Conservation (phyloP, 2,113 vertebrate genomes). For the Coracopsis vasa region DNA sequence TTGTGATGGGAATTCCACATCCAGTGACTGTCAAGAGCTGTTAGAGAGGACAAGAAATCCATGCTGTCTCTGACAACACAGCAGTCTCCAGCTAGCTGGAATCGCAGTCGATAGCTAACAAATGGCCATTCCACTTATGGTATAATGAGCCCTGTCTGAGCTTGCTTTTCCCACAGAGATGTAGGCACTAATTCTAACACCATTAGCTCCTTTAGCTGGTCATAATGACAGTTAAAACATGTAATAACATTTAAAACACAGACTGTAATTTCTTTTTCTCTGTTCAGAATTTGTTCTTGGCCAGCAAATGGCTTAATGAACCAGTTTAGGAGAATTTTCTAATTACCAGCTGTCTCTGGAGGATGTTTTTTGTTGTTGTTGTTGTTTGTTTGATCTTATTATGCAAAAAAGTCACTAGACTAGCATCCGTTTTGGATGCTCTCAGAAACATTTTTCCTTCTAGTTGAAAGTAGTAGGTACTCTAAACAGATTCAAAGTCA, state of each 20-base stretch:
- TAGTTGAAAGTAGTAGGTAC: background rate
- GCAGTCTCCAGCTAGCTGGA: slow-evolving; percentile 16
- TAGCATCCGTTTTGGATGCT: background rate
- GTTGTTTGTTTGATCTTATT: background rate
- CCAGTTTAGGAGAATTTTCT: background rate
- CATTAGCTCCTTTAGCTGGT: slow-evolving; percentile 4
- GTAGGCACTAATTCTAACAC: background rate
- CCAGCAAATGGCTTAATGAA: background rate
- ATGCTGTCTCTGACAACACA: background rate
- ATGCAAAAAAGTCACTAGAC: background rate
- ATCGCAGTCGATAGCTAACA: slow-evolving; percentile 13
- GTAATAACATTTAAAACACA: slow-evolving; percentile 45
- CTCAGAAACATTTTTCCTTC: background rate
- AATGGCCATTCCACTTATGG: slow-evolving; percentile 39
- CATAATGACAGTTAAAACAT: slow-evolving; percentile 37
- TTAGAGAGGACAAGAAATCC: background rate
- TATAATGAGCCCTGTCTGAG: slow-evolving; percentile 1
- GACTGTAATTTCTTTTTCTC: slow-evolving; percentile 30
- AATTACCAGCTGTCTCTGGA: background rate
- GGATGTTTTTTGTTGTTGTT: background rate
- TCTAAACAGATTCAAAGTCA: background rate
- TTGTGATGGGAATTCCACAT: background rate
- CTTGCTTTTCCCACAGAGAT: slow-evolving; percentile 20
- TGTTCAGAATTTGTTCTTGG: slow-evolving; percentile 33
- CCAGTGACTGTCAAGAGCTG: background rate